phyloP scores from a whole-genome alignment of 2,888 invertebrate species.

The Camptogramma bilineatum region DNA sequence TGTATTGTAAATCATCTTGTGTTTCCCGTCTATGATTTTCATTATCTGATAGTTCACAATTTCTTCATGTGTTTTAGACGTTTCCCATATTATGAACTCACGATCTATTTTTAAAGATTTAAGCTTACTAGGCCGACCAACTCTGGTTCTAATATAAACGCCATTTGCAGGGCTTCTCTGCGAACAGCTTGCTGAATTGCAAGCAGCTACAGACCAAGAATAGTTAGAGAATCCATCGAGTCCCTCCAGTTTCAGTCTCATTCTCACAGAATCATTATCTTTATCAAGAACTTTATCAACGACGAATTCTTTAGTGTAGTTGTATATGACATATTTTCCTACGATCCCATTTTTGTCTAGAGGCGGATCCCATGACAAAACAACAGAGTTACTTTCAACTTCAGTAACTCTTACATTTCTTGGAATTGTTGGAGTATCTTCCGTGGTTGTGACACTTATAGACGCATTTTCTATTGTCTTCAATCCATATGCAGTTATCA shows the following conservation, averaged over 20 bases:
- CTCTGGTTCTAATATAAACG: conserved; percentile 84
- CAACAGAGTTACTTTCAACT: conserved; percentile 87
- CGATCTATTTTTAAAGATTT: conserved; percentile 58
- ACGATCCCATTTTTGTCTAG: conserved; percentile 89
- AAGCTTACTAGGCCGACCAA: conserved; percentile 85
- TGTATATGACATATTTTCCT: conserved; percentile 85
- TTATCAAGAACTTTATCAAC: conserved; percentile 58
- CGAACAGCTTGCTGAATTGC: conserved; percentile 87
- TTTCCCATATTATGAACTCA: conserved; percentile 77
- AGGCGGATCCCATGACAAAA: conserved; percentile 89
- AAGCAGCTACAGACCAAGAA: conserved; percentile 89
- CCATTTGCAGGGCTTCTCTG: conserved; percentile 72
- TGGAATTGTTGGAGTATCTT: conserved; percentile 87
- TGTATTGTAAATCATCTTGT: conserved; percentile 57
- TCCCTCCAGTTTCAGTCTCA: conserved; percentile 57
- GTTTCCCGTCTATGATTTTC: conserved; percentile 63
- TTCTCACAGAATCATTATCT: conserved; percentile 49
- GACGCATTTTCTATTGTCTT: conserved; percentile 79
- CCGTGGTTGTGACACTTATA: conserved; percentile 88
- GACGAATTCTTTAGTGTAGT: conserved; percentile 66
- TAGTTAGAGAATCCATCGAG: conserved; percentile 88
- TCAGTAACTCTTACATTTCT: conserved; percentile 84
- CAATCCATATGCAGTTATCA: conserved; percentile 77
- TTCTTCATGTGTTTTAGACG: conserved; percentile 81
- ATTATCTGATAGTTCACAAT: conserved; percentile 86